A percentile compares a stretch with the other conserved stretches of the same genome.
Conservation (phyloP, 2,113 vertebrate species). For the Tonatia bakeri region DNA sequence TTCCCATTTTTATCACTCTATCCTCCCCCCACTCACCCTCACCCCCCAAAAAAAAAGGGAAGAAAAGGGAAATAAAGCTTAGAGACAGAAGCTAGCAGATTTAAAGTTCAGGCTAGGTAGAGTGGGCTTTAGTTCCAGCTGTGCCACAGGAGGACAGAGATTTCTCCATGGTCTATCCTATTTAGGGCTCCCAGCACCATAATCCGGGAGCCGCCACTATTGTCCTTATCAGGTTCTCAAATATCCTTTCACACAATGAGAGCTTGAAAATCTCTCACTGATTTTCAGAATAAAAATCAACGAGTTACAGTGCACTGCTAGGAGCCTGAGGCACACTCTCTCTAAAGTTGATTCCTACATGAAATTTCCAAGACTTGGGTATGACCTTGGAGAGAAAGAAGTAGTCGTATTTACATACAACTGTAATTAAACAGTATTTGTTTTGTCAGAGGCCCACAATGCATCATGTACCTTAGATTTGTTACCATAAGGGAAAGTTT, state of each 20-base stretch:
- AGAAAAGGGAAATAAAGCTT: neutral
- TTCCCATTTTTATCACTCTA: neutral
- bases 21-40: too few relatives aligned
- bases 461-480: neutral
- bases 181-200: neutral
- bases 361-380: neutral
- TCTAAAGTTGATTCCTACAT: neutral
- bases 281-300: neutral
- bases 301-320: neutral
- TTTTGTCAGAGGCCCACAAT: neutral
- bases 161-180: neutral
- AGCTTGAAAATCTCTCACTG: neutral
- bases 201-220: neutral
- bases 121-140: neutral
- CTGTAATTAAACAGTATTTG: neutral
- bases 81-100: neutral
- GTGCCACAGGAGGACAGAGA: neutral
- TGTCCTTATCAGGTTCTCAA: neutral
- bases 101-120: neutral
- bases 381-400: constrained; percentile 1
- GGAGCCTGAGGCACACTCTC: neutral
- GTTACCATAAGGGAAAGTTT: neutral
- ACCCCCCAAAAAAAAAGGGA: neutral
- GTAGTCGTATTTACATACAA: neutral
- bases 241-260: neutral